phyloP scores from a whole-genome alignment of 2,888 invertebrate genomes.

The Pycnomerus fuliginosus region DNA sequence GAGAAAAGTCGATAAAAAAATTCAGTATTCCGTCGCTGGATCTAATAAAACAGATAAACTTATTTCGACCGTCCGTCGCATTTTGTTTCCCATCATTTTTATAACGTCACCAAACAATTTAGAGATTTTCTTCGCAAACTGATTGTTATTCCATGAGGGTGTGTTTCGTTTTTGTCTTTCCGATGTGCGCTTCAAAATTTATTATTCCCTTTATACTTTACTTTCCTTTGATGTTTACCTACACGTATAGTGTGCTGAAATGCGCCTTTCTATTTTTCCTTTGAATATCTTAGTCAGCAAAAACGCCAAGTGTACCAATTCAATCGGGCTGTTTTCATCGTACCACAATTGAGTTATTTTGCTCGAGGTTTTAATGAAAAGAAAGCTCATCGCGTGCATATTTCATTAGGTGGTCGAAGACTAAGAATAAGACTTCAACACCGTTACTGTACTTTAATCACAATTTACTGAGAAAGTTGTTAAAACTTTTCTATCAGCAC shows the following conservation, averaged over 20 bases:
- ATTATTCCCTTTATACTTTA: slow-evolving; percentile 47
- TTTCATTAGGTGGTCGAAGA: no score
- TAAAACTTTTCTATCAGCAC: slow-evolving; percentile 17
- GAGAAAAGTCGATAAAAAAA: slow-evolving; percentile 27
- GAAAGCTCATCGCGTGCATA: no score
- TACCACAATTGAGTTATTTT: no score
- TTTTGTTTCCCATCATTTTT: slow-evolving; percentile 45
- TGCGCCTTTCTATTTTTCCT: slow-evolving; percentile 27
- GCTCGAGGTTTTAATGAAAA: no score
- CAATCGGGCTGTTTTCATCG: no score
- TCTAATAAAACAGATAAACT: slow-evolving; percentile 38
- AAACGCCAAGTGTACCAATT: no score
- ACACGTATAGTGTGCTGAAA: slow-evolving; percentile 26
- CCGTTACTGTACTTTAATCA: slow-evolving; percentile 3
- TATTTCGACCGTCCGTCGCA: slow-evolving; percentile 37
- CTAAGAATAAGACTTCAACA: background rate
- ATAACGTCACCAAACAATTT: slow-evolving; percentile 40
- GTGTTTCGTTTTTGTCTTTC: slow-evolving; percentile 41
- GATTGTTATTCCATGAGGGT: slow-evolving; percentile 45
- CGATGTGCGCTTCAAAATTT: slow-evolving; percentile 40
- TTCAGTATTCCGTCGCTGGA: slow-evolving; percentile 25
- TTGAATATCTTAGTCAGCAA: slow-evolving; percentile 33
- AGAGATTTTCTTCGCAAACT: slow-evolving; percentile 35
- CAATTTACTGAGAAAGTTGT: slow-evolving; percentile 18
- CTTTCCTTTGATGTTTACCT: slow-evolving; percentile 45